Evolutionary conservation across 1,140 invertebrate genomes (phyloP), one percentile per base, ranked within the genome.

Genomic region (Drepana arcuata): DNA sequence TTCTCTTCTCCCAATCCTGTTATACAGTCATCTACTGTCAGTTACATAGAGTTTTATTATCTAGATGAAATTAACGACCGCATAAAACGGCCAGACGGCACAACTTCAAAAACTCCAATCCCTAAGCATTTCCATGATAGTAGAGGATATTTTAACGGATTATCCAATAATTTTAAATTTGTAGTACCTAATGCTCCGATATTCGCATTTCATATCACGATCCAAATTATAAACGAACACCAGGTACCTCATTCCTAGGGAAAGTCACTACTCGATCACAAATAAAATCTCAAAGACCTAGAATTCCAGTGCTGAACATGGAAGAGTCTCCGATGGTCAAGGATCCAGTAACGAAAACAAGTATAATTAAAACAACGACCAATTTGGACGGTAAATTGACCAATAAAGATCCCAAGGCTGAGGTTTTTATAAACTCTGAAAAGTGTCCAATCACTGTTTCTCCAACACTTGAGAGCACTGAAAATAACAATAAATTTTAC

Each of bases 41-140:
- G 71, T 55, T 66, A 48, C 26, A 77, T 79, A 25, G 74, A 79
- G 46, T 79, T 79, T 51, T 61, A 77, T 43, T 79, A 79, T 50
- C 53, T 67, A 29, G 65, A 77, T 43, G 53, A 69, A 29, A 41
- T 26, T n/a, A 46, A 58, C 34, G 50, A 67, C 2, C 11, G 21
- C 7, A 12, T 15, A 7, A 34, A 36, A 21, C 10, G 27, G n/a
- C n/a, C n/a, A n/a, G n/a, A n/a, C n/a, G n/a, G n/a, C n/a, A n/a
- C n/a, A n/a, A n/a, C n/a, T 9, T 24, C 16, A 2, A 29, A 10
- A 25, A 25, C 7, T 24, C 7, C 16, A 13, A 37, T 34, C 3
- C 2, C 34, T 14, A 25, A 2, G 6, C 10, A 18, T 26, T 15
- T 26, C 11, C 24, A 11, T 14, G 14, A 16, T n/a, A 25, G 9